Evolutionary conservation across 2,797 vertebrate species (phyloP).

Genomic region (Macropodus opercularis): DNA sequence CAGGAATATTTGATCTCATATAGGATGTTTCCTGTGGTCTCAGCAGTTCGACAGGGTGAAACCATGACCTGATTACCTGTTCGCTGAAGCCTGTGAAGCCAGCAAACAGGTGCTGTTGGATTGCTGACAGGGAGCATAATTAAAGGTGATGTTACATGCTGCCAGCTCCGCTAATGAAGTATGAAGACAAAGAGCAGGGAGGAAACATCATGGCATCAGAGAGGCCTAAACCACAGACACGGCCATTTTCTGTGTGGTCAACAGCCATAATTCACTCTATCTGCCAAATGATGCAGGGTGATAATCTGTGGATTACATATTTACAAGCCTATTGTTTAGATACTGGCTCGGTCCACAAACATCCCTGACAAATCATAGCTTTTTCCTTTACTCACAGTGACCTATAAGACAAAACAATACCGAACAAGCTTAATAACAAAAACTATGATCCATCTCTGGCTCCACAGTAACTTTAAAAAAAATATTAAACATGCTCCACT

Average conservation of each 20-base stretch:
- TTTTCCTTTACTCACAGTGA: too few relatives aligned
- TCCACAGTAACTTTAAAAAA: too few relatives aligned
- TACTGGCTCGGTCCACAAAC: too few relatives aligned
- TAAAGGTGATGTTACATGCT: constrained; percentile 69
- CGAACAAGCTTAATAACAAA: too few relatives aligned
- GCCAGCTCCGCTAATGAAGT: constrained; percentile 64
- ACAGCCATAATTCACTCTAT: constrained; percentile 1
- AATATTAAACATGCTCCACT: too few relatives aligned
- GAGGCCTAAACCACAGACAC: constrained; percentile 19
- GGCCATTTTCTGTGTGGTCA: constrained; percentile 3
- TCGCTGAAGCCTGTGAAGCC: constrained; percentile 74
- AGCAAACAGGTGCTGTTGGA: constrained; percentile 60
- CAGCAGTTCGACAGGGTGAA: constrained; percentile 58
- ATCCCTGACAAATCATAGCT: too few relatives aligned
- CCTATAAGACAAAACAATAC: too few relatives aligned
- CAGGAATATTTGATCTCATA: too few relatives aligned
- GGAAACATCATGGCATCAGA: constrained; percentile 10
- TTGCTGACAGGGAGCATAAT: constrained; percentile 69
- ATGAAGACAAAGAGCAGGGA: constrained; percentile 65
- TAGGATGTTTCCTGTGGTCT: constrained; percentile 60
- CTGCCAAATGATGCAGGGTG: not conserved
- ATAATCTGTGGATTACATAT: not conserved
- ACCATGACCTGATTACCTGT: constrained; percentile 79
- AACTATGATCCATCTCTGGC: too few relatives aligned
- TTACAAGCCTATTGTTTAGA: not conserved